Evolutionary conservation across 2,888 invertebrate species (phyloP).

Genomic region (Homarus gammarus): DNA sequence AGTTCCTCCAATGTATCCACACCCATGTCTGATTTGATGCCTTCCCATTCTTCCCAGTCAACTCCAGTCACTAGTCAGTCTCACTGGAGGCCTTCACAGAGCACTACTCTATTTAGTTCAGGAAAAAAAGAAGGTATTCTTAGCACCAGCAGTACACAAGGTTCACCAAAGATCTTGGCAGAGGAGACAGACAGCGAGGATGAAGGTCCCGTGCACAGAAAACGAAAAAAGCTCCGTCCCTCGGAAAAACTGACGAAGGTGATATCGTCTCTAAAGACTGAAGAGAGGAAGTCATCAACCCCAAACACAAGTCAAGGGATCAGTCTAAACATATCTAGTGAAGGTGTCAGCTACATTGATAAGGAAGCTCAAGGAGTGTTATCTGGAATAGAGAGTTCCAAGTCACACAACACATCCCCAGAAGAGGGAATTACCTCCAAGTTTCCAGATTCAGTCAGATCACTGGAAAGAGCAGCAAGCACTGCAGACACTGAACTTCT

Average conservation of each 20-base stretch:
- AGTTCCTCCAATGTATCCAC: conserved; percentile 24
- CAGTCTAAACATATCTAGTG: conserved; percentile 54
- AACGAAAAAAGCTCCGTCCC: conserved; percentile 47
- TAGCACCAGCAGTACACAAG: background rate
- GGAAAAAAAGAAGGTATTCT: conserved; percentile 26
- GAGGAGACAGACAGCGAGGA: conserved; percentile 64
- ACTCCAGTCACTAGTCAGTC: conserved; percentile 47
- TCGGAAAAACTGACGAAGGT: conserved; percentile 6
- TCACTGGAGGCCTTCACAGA: conserved; percentile 27
- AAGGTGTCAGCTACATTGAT: conserved; percentile 49
- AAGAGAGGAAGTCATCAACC: conserved; percentile 53
- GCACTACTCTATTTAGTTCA: conserved; percentile 33
- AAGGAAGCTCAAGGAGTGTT: conserved; percentile 32
- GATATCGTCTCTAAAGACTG: background rate
- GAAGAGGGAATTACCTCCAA: conserved; percentile 4
- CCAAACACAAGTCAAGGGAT: conserved; percentile 57
- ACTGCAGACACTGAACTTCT: conserved; percentile 38
- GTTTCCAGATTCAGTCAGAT: background rate
- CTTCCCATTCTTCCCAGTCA: conserved; percentile 43
- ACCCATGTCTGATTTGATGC: conserved; percentile 12
- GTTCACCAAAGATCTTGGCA: conserved; percentile 21
- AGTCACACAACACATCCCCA: conserved; percentile 45
- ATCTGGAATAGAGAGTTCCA: conserved; percentile 35
- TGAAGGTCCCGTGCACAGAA: conserved; percentile 32
- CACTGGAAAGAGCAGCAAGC: conserved; percentile 4